Evolutionary conservation across 2,888 invertebrate species (phyloP).

Genomic region (Monochamus alternatus): DNA sequence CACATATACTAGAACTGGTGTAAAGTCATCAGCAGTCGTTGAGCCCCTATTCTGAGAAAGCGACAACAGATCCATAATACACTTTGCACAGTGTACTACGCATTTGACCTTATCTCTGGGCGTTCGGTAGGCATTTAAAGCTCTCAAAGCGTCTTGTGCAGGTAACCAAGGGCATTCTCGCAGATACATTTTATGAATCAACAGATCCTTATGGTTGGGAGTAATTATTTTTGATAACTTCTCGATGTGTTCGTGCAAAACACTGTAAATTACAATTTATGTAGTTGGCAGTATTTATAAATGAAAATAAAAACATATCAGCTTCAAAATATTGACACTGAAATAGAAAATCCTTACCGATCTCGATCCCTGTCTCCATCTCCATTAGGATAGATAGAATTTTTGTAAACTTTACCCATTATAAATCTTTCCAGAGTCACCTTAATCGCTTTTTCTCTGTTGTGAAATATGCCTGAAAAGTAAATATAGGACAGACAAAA

Average conservation of each 20-base stretch:
- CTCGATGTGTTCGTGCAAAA: slow-evolving; percentile 90
- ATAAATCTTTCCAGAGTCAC: slow-evolving; percentile 92
- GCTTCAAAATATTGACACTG: too few relatives aligned
- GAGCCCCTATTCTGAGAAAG: slow-evolving; percentile 85
- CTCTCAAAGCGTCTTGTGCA: slow-evolving; percentile 91
- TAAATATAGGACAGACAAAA: neutral
- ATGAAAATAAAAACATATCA: too few relatives aligned
- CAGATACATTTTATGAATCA: slow-evolving; percentile 87
- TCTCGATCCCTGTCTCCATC: slow-evolving; percentile 96
- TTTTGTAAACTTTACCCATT: slow-evolving; percentile 91
- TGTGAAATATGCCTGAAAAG: slow-evolving; percentile 77
- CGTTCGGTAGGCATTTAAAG: slow-evolving; percentile 92
- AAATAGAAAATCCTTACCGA: slow-evolving; percentile 73
- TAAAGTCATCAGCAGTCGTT: slow-evolving; percentile 95
- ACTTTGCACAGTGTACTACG: slow-evolving; percentile 89
- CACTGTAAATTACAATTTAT: slow-evolving; percentile 71
- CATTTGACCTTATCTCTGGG: slow-evolving; percentile 88
- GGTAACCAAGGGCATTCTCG: slow-evolving; percentile 97
- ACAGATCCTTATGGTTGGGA: slow-evolving; percentile 85
- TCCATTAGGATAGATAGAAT: slow-evolving; percentile 96
- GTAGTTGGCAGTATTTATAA: too few relatives aligned
- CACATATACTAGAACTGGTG: slow-evolving; percentile 96
- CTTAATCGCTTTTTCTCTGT: slow-evolving; percentile 84
- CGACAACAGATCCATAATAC: slow-evolving; percentile 94
- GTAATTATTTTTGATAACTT: slow-evolving; percentile 84